Evolutionary conservation across 2,888 invertebrate species (phyloP).

Genomic region (Apocheima hispidaria): DNA sequence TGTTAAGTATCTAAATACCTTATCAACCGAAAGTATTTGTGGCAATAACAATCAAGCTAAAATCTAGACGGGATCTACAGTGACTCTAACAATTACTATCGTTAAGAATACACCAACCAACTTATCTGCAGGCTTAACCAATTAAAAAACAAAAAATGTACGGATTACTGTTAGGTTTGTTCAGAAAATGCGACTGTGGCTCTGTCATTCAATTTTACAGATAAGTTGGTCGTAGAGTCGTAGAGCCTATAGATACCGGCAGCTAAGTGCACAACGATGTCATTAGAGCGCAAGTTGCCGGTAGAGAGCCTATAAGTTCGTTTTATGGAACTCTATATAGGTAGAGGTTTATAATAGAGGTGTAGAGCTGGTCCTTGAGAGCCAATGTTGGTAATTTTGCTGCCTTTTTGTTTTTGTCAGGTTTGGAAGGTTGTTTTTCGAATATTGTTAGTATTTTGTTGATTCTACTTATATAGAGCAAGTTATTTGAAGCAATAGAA

Average conservation of each 20-base stretch:
- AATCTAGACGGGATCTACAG: background rate
- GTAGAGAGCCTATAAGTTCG: conserved; percentile 1
- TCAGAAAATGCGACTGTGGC: background rate
- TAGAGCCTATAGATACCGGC: conserved; percentile 42
- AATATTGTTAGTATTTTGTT: too few species aligned
- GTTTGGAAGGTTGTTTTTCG: too few species aligned
- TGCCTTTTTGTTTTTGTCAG: conserved; percentile 1
- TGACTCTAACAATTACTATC: background rate
- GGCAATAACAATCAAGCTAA: background rate
- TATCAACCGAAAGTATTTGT: background rate
- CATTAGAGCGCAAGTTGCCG: conserved; percentile 53
- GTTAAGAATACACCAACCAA: background rate
- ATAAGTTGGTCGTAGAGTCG: background rate
- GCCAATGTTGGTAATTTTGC: background rate
- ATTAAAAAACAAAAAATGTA: background rate
- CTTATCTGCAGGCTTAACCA: background rate
- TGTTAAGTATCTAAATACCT: background rate
- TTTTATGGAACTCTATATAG: conserved; percentile 5
- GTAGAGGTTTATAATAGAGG: background rate
- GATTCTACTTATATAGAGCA: too few species aligned
- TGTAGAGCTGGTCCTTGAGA: background rate
- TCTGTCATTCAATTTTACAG: background rate
- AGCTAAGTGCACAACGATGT: conserved; percentile 72
- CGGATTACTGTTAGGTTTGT: background rate
- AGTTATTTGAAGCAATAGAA: too few species aligned